Percentiles rank a stretch among this genome's conserved stretches.
These are phyloP conservation scores for Nemapogon koenigi DNA, from an alignment of 2,888 invertebrate species.

Conservation along the genomic window DNA sequence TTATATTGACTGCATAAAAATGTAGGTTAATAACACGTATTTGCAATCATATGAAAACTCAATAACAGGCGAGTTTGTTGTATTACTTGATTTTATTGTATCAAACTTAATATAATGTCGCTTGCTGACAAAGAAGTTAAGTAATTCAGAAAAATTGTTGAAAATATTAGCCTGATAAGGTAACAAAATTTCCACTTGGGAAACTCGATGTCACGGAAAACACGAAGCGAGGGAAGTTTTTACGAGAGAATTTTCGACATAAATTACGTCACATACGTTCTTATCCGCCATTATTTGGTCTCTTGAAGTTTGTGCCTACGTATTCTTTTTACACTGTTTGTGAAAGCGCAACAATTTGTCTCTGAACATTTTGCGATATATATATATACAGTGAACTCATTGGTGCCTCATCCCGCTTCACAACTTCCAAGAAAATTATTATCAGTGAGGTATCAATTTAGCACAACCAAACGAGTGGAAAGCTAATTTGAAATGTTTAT, in stretches of 20 bases:
- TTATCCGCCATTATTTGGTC: conserved; percentile 50
- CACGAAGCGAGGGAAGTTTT: conserved; percentile 20
- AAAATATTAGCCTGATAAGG: conserved; percentile 4
- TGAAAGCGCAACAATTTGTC: conserved; percentile 37
- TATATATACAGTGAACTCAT: conserved; percentile 16
- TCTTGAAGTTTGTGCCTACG: conserved; percentile 35
- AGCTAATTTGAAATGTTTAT: too few relatives aligned
- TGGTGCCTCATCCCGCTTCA: too few relatives aligned
- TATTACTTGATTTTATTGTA: too few relatives aligned
- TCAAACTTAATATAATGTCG: background rate
- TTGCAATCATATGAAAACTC: too few relatives aligned
- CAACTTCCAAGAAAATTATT: too few relatives aligned
- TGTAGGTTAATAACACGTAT: too few relatives aligned
- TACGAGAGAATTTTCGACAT: conserved; percentile 14
- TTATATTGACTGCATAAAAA: too few relatives aligned
- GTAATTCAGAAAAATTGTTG: background rate
- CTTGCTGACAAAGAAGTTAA: too few relatives aligned
- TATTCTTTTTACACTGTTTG: conserved; percentile 45
- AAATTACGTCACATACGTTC: conserved; percentile 53
- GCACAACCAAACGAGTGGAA: too few relatives aligned
- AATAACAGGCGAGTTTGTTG: too few relatives aligned
- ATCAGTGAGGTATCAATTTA: too few relatives aligned
- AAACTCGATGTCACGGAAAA: conserved; percentile 29
- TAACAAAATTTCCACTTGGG: conserved; percentile 7
- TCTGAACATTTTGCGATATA: conserved; percentile 15